Base-by-base conservation (phyloP, 2,888 invertebrate genomes). In the Acronicta psi region DNA sequence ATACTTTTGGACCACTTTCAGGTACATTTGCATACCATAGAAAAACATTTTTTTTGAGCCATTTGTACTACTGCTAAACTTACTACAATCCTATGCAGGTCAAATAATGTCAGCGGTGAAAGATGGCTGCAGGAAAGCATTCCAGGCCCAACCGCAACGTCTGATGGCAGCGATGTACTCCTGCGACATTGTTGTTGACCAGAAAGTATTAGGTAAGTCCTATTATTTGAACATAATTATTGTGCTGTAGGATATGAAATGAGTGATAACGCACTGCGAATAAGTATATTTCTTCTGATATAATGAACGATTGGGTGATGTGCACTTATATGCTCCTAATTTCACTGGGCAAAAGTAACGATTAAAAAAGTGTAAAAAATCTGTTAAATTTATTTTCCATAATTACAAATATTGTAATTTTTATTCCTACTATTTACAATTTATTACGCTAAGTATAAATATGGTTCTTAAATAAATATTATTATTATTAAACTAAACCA, bases 81-180 rank as follows among this genome's bases (percentile, higher is more conserved):
- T 1, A 34, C n/a, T 40, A 38, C 50, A 9, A 42, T 40, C 38
- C 2, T 16, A 54, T 46, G 0, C 94, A 89, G 99, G 99, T 57
- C 98, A 98, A 94, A 96, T 99, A 59, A 97, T 99, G 95, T 98
- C 98, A n/a, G 96, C 97, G 7, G 96, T 97, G 34, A 98, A 98
- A 84, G 98, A 98, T 68, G 97, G 96, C 0, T 99, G 99, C 84
- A 95, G 97, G 34, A 96, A 96, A 84, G 97, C 98, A 0, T 98
- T 99, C 84, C 97, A 98, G 85, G 96, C 96, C 47, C 98, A 98
- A 83, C 97, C 98, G 0, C 98, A 98, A 83, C 95, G 99, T 45
- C 91, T 99, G 23, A 98, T 99, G 95, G 98, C 97, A 2, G 99
- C 99, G 5, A 99, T 99, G 98, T 99, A 98, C 85, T 95, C 95